Percentiles rank a stretch among this genome's conserved stretches.
Conservation (phyloP, 2,888 invertebrate genomes). For the Trichogramma dendrolimi region DNA sequence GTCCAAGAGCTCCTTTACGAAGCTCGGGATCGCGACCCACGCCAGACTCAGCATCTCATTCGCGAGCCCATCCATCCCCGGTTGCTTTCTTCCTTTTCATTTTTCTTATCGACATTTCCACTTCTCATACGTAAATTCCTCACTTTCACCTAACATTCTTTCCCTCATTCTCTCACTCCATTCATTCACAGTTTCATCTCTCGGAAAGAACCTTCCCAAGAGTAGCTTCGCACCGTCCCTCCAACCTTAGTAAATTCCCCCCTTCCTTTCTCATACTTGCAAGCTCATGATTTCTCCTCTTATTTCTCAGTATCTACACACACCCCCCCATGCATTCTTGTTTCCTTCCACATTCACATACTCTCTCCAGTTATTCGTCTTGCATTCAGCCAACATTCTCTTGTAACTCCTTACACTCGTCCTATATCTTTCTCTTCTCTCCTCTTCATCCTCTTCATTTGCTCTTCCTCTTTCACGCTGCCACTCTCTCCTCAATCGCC, state of each 20-base stretch:
- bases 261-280: not conserved
- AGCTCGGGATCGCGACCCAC: conserved; percentile 3
- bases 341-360: conserved; percentile 7
- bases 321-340: conserved; percentile 4
- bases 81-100: too few species aligned
- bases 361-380: conserved; percentile 13
- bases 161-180: too few species aligned
- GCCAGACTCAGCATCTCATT: conserved; percentile 6
- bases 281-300: not conserved
- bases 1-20: conserved; percentile 5
- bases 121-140: too few species aligned
- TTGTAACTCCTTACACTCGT: conserved; percentile 5
- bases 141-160: too few species aligned
- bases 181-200: too few species aligned
- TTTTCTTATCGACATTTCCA: too few species aligned
- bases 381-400: not conserved
- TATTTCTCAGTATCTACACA: conserved; percentile 7
- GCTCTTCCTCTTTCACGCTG: conserved; percentile 1
- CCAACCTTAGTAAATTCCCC: not conserved
- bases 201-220: too few species aligned
- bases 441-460: not conserved
- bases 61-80: too few species aligned
- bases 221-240: too few species aligned
- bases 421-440: too few species aligned
- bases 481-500: not conserved